Percentiles rank a stretch among this genome's conserved stretches.
Conservation (phyloP, 2,113 vertebrate genomes). For the Chaetura pelagica region DNA sequence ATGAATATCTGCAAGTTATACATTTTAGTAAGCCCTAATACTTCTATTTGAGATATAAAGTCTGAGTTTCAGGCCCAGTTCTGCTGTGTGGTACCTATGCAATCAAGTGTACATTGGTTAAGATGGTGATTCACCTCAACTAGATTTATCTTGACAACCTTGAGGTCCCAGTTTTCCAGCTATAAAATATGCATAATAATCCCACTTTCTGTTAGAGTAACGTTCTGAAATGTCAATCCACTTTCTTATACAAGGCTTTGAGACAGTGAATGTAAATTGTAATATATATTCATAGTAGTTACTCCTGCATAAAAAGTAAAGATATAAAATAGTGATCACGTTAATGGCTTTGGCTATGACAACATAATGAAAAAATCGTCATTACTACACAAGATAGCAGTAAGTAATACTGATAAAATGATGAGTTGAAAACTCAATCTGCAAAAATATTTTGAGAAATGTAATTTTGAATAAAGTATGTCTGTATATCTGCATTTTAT, state of each 20-base stretch:
- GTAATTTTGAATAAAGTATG: background rate
- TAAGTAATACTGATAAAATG: background rate
- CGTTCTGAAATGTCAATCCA: background rate
- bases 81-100: background rate
- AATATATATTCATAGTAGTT: background rate
- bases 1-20: background rate
- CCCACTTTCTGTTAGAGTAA: background rate
- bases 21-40: background rate
- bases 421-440: background rate
- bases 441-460: slow-evolving; percentile 2
- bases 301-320: background rate
- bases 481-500: background rate
- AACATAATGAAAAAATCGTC: background rate
- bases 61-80: background rate
- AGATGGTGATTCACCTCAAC: background rate
- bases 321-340: background rate
- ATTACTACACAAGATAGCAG: background rate
- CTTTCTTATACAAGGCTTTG: background rate
- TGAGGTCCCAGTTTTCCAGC: background rate
- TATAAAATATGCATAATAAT: background rate
- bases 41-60: background rate
- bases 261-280: background rate
- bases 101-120: background rate
- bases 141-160: background rate
- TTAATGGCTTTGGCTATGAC: background rate